These are phyloP conservation scores for Actinemys pallida DNA, from an alignment of 2,113 vertebrate genomes.

Conservation along the genomic window DNA sequence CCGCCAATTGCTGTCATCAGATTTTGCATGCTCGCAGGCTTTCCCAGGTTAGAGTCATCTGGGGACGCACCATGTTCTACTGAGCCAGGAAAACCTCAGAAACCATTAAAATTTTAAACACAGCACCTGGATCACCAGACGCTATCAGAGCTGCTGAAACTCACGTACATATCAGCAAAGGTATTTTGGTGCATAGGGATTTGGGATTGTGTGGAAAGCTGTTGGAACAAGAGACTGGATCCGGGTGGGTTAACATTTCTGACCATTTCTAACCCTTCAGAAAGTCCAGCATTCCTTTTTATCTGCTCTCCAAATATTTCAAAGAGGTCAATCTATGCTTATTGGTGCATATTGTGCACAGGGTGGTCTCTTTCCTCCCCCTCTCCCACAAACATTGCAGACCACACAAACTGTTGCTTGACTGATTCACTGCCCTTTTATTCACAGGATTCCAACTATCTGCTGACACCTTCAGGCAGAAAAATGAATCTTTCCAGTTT, in stretches of 20 bases:
- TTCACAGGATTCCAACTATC: slow-evolving; percentile 59
- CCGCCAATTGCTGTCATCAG: neutral
- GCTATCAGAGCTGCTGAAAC: neutral
- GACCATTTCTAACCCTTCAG: neutral
- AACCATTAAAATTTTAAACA: neutral
- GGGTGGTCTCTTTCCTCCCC: neutral
- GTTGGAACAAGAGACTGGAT: neutral
- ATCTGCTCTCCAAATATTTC: neutral
- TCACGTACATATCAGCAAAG: neutral
- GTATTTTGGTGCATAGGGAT: neutral
- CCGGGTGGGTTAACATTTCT: accelerated
- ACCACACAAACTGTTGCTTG: slow-evolving; percentile 13
- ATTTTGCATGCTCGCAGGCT: neutral
- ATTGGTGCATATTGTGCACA: neutral
- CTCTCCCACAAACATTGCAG: neutral
- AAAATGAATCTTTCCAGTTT: slow-evolving; percentile 25
- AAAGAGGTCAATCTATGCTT: neutral
- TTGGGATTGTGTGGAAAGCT: neutral
- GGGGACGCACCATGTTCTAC: neutral
- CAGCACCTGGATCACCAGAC: neutral
- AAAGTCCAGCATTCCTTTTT: neutral
- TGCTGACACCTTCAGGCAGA: slow-evolving; percentile 75
- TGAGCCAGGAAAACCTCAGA: neutral
- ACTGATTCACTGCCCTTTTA: accelerated
- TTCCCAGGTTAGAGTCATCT: neutral